These are phyloP conservation scores for Noctua janthina DNA, from an alignment of 2,888 invertebrate genomes.

Conservation along the genomic window DNA sequence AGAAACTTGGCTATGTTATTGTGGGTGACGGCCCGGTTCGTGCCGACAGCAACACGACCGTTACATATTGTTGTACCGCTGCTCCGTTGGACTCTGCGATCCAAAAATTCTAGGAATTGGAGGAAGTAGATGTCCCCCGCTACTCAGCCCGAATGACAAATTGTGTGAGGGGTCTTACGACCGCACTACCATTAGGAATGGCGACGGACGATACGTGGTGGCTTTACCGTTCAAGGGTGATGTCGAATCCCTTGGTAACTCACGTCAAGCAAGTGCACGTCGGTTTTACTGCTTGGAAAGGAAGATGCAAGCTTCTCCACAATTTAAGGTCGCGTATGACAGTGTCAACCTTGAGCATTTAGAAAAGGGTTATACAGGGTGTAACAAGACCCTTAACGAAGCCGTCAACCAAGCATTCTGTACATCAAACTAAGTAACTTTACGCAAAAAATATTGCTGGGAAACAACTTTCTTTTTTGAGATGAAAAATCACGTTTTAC, in stretches of 20 bases:
- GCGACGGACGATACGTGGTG: too few species aligned
- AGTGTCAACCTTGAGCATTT: background rate
- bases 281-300: background rate
- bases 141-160: background rate
- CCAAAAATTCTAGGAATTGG: background rate
- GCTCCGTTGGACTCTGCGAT: background rate
- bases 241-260: too few species aligned
- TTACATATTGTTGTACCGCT: background rate
- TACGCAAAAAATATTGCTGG: too few species aligned
- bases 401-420: too few species aligned
- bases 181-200: too few species aligned
- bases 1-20: background rate
- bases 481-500: too few species aligned
- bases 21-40: background rate
- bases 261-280: background rate
- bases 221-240: too few species aligned
- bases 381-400: too few species aligned
- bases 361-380: background rate
- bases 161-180: background rate
- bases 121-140: background rate
- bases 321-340: background rate
- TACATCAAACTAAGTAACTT: too few species aligned
- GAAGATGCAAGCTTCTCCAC: background rate
- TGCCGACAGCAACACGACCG: background rate
- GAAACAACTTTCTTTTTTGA: too few species aligned